A percentile compares a stretch with the other conserved stretches of the same genome.
phyloP scores from a whole-genome alignment of 1,140 invertebrate species.

The Drosophila dunni region DNA sequence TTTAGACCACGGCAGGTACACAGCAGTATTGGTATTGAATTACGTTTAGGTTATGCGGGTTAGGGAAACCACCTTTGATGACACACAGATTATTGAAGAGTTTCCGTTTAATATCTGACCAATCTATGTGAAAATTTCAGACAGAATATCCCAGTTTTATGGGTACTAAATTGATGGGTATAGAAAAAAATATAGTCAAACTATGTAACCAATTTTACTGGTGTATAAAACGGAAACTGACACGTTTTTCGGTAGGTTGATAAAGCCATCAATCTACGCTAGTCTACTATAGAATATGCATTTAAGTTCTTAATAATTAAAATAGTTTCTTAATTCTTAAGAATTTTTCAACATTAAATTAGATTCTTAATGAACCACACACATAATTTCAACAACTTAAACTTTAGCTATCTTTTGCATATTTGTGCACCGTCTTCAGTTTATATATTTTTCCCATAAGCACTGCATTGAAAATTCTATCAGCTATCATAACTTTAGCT shows the following conservation, averaged over 20 bases:
- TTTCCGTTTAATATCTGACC: conserved; percentile 19
- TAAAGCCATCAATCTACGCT: not conserved
- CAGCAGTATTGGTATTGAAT: not conserved
- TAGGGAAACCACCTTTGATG: conserved; percentile 13
- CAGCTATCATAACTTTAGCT: conserved; percentile 28
- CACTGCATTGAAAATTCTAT: not conserved
- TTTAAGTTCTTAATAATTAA: not conserved
- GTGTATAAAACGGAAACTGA: no score
- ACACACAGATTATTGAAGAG: conserved; percentile 18
- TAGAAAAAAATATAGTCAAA: conserved; percentile 4
- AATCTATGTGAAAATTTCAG: conserved; percentile 9
- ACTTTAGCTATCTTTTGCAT: conserved; percentile 4
- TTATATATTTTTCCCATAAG: not conserved
- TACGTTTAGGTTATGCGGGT: conserved; percentile 8
- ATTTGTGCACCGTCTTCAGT: not conserved
- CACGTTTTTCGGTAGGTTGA: not conserved
- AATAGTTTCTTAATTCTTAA: not conserved
- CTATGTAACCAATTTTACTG: not conserved
- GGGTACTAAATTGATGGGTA: not conserved
- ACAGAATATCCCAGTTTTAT: conserved; percentile 7
- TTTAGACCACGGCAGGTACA: not conserved
- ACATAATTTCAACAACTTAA: not conserved
- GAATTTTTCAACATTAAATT: not conserved
- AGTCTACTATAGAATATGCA: not conserved
- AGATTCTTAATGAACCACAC: not conserved